Evolutionary conservation across 2,797 vertebrate species (phyloP).

Genomic region (Rousettus madagascariensis): DNA sequence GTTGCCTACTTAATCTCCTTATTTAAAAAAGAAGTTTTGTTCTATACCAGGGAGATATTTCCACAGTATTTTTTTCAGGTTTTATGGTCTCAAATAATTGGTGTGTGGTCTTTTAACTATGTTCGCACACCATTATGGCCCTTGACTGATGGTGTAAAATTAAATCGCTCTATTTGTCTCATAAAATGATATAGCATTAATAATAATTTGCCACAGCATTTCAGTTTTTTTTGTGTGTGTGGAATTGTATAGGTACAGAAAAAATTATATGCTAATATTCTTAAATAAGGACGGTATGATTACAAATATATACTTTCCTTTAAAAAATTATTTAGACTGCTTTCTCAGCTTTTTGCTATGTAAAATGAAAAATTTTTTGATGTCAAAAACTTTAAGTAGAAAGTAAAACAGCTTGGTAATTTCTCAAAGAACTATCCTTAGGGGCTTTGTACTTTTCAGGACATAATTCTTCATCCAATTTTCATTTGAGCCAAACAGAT

Average conservation of each 20-base stretch:
- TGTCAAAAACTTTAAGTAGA: conserved; percentile 44
- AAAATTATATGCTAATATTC: neutral
- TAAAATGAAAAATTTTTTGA: conserved; percentile 27
- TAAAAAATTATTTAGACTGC: neutral
- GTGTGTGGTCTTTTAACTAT: neutral
- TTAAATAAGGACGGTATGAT: neutral
- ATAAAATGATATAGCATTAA: neutral
- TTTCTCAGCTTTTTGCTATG: conserved; percentile 19
- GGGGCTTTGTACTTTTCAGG: conserved; percentile 37
- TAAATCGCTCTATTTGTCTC: neutral
- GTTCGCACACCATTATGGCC: neutral
- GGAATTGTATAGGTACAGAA: conserved; percentile 20
- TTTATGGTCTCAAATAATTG: conserved; percentile 18
- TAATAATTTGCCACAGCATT: neutral
- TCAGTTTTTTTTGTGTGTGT: conserved; percentile 13
- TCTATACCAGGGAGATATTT: neutral
- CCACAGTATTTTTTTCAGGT: neutral
- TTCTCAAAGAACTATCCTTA: conserved; percentile 37
- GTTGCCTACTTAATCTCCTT: neutral
- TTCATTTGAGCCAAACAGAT: conserved; percentile 57
- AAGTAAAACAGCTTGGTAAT: conserved; percentile 51
- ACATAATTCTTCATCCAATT: conserved; percentile 70
- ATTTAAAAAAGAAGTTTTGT: neutral
- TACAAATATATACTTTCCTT: conserved; percentile 1
- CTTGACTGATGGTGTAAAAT: conserved; percentile 31